Evolutionary conservation across 1,140 invertebrate species (phyloP), one percentile per base, ranked within the genome.

Genomic region (Dufourea novaeangliae): DNA sequence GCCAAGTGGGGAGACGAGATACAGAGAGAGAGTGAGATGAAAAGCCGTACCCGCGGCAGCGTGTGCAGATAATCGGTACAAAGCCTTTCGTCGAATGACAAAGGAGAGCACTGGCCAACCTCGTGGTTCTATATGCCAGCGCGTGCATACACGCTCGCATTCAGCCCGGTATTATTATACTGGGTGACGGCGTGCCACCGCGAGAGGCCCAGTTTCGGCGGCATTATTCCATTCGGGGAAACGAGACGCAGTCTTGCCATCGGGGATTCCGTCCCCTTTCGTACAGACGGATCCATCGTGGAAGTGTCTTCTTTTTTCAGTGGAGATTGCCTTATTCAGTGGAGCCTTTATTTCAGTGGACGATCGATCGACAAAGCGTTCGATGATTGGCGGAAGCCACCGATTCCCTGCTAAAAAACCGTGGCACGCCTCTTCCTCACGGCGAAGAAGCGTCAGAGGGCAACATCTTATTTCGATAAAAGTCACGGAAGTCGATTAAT

Each of bases 51-150:
- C 79, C 79, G 85, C 81, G 74, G 73, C 84, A 81, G 79, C 84
- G 83, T 90, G 90, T 90, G 89, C 88, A 89, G 89, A 90, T 90
- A 90, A 90, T 90, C 89, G 88, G 89, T 88, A 90, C 89, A 90
- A 90, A 90, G 89, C 88, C 88, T 88, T 90, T 89, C 88, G 87
- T 88, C 79, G 78, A 79, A 86, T 88, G 86, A 90, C 88, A 90
- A 89, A 89, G 88, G 83, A 85, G 80, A 79, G 75, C 82, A 82
- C 70, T 77, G 87, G 80, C 87, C 82, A 85, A 79, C 84, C 86
- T 68, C 76, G 56, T 81, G 67, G 41, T 62, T 71, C 75, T 62
- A 62, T 59, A 61, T 57, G 56, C 50, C 56, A 25, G 44, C 46
- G 50, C 67, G 44, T 41, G 66, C 39, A 68, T 54, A 75, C 61